These are phyloP conservation scores for Microctonus hyperodae DNA, from an alignment of 2,888 invertebrate genomes.

Conservation along the genomic window DNA sequence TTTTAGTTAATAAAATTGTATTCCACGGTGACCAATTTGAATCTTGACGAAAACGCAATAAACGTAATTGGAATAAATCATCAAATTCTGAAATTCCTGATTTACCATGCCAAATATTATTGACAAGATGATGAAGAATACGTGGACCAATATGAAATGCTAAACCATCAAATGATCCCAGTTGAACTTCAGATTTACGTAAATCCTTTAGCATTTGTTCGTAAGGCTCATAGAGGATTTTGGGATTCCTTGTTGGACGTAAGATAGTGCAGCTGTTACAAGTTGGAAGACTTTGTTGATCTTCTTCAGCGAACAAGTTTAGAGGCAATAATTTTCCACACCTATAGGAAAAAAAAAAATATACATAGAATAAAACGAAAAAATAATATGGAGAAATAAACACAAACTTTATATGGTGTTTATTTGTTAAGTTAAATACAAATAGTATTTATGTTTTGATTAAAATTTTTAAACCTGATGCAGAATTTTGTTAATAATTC, in stretches of 20 bases:
- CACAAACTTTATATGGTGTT: neutral
- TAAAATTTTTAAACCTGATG: slow-evolving; percentile 6
- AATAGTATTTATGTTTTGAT: too few relatives aligned
- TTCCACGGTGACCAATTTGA: slow-evolving; percentile 96
- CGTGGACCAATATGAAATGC: slow-evolving; percentile 81
- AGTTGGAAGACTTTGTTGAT: slow-evolving; percentile 27
- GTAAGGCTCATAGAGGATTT: slow-evolving; percentile 67
- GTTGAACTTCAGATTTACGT: slow-evolving; percentile 66
- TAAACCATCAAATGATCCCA: slow-evolving; percentile 54
- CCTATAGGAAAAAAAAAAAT: slow-evolving; percentile 23
- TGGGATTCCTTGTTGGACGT: slow-evolving; percentile 37
- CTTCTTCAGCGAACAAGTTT: slow-evolving; percentile 23
- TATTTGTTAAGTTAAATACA: neutral
- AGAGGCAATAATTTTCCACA: slow-evolving; percentile 39
- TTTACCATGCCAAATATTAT: slow-evolving; percentile 88
- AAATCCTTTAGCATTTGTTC: slow-evolving; percentile 78
- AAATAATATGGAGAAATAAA: neutral
- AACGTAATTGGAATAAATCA: slow-evolving; percentile 75
- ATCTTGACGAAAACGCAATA: slow-evolving; percentile 80
- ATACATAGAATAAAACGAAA: neutral
- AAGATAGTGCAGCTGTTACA: slow-evolving; percentile 39
- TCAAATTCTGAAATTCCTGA: slow-evolving; percentile 83
- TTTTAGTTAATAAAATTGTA: slow-evolving; percentile 82
- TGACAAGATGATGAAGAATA: slow-evolving; percentile 83
- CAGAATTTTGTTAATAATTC: neutral